phyloP scores from a whole-genome alignment of 2,797 vertebrate genomes.

The Limnodromus scolopaceus region DNA sequence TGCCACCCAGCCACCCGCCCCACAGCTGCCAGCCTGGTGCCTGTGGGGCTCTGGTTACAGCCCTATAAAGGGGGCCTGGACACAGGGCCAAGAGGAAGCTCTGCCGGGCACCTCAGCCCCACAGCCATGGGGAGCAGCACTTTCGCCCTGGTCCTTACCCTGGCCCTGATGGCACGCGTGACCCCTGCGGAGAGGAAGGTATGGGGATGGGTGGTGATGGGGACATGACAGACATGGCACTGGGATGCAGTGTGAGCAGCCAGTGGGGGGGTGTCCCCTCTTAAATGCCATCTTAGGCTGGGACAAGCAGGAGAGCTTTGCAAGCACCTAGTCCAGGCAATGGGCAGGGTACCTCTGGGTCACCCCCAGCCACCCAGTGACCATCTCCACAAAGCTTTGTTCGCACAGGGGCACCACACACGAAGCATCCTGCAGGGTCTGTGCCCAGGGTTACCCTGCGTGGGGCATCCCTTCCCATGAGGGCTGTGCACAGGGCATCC shows the following conservation, averaged over 20 bases:
- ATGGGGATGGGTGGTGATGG: not conserved
- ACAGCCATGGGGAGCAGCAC: rapidly evolving
- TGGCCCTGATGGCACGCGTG: rapidly evolving
- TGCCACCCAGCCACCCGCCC: rapidly evolving
- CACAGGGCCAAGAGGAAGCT: rapidly evolving
- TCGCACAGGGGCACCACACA: not conserved
- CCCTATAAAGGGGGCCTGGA: not conserved
- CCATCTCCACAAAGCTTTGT: not conserved
- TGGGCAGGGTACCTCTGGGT: not conserved
- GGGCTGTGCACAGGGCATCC: too few relatives aligned
- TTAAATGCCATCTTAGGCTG: not conserved
- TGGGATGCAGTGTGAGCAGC: not conserved
- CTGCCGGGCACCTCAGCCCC: rapidly evolving
- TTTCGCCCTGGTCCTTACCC: not conserved
- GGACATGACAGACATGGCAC: rapidly evolving
- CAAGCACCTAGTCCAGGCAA: not conserved
- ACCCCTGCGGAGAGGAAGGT: not conserved
- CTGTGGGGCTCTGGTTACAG: not conserved
- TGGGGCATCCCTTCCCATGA: too few relatives aligned
- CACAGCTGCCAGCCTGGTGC: rapidly evolving
- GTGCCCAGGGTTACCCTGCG: not conserved
- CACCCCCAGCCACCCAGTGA: not conserved
- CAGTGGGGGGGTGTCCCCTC: too few relatives aligned
- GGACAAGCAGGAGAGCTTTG: not conserved
- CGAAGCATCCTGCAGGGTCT: not conserved